Conservation (phyloP, 2,888 invertebrate genomes). For the Teinopalpus imperialis region DNA sequence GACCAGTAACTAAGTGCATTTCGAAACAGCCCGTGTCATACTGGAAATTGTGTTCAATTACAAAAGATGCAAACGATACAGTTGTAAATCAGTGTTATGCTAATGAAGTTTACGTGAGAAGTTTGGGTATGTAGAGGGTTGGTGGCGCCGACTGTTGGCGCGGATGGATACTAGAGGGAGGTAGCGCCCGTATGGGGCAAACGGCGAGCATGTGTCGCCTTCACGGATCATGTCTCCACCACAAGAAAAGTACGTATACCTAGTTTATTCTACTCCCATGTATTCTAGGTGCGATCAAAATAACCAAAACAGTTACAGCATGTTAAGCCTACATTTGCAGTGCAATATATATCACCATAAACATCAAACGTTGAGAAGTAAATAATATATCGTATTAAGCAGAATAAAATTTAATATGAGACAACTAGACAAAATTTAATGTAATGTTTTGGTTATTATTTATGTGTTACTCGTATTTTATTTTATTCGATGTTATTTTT, state of each 20-base stretch:
- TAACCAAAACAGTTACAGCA: no score
- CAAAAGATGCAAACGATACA: constrained; percentile 43
- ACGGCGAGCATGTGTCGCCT: constrained; percentile 91
- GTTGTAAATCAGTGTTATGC: constrained; percentile 53
- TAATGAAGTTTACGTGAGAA: constrained; percentile 43
- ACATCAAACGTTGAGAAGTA: no score
- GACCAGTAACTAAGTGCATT: neutral
- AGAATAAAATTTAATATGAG: no score
- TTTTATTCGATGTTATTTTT: no score
- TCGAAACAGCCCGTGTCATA: constrained; percentile 44
- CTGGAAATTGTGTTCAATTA: constrained; percentile 35
- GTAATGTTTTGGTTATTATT: no score
- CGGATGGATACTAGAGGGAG: constrained; percentile 66
- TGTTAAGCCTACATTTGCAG: no score
- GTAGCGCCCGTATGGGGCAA: constrained; percentile 88
- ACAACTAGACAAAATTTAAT: no score
- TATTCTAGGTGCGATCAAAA: no score
- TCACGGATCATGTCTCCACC: constrained; percentile 87
- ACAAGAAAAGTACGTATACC: constrained; percentile 87
- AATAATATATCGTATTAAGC: no score
- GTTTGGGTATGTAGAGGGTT: constrained; percentile 47
- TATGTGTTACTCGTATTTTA: no score
- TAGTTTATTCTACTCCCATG: no score
- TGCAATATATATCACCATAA: no score
- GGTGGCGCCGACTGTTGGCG: constrained; percentile 46